Conservation (phyloP, 1,140 invertebrate species). For the Dufourea novaeangliae region DNA sequence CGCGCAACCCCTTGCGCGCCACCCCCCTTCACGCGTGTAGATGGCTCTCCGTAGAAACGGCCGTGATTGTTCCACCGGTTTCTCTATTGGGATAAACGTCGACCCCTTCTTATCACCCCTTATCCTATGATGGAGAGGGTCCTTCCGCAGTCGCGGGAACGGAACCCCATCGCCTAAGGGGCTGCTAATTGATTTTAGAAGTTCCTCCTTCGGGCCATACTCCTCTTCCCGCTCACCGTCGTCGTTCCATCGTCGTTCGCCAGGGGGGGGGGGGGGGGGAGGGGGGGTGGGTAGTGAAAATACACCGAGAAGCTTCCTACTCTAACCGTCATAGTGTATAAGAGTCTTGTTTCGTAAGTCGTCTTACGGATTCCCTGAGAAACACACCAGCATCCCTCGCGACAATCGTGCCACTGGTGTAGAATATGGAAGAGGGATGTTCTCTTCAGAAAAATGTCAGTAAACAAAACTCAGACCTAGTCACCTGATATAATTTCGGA, state of each 20-base stretch:
- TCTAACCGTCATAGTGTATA: slow-evolving; percentile 29
- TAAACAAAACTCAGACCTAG: too few relatives aligned
- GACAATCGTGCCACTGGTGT: too few relatives aligned
- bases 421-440: too few relatives aligned
- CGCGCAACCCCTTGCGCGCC: background rate
- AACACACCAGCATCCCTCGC: background rate
- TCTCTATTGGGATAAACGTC: slow-evolving; percentile 69
- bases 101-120: slow-evolving; percentile 65
- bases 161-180: slow-evolving; percentile 68
- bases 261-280: too few relatives aligned
- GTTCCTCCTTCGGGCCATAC: slow-evolving; percentile 61
- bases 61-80: slow-evolving; percentile 65
- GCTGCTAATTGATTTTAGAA: slow-evolving; percentile 73
- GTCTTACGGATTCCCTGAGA: slow-evolving; percentile 48
- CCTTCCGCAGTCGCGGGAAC: slow-evolving; percentile 56
- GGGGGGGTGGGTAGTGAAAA: slow-evolving; percentile 48
- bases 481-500: too few relatives aligned
- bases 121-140: slow-evolving; percentile 63
- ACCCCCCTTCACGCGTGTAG: slow-evolving; percentile 10
- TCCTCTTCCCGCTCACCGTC: background rate
- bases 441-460: too few relatives aligned
- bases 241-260: slow-evolving; percentile 1
- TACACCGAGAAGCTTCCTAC: slow-evolving; percentile 26
- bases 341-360: slow-evolving; percentile 57
- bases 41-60: slow-evolving; percentile 53